Evolutionary conservation across 2,797 vertebrate species (phyloP).

Genomic region (Iguana delicatissima): DNA sequence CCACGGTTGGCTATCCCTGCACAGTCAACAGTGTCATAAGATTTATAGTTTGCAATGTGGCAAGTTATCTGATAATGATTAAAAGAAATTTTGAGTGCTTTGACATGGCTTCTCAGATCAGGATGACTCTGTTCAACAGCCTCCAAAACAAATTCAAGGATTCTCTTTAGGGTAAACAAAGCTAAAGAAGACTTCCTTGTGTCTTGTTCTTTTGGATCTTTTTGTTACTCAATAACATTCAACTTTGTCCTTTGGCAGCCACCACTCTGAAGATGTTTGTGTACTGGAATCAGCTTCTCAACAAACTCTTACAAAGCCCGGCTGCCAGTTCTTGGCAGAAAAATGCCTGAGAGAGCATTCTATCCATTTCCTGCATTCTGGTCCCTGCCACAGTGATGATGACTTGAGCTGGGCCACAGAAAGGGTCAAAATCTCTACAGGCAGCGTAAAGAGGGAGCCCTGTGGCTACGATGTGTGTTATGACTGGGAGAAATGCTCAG

Average conservation of each 20-base stretch:
- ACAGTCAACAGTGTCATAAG: too few species aligned
- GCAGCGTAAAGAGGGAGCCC: constrained; percentile 74
- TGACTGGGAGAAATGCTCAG: constrained; percentile 85
- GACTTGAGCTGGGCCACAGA: constrained; percentile 82
- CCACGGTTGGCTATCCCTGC: too few species aligned
- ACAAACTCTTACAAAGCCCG: constrained; percentile 76
- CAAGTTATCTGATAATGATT: neutral
- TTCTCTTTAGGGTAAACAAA: neutral
- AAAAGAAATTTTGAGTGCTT: neutral
- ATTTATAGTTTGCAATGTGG: neutral
- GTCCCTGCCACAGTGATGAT: constrained; percentile 64
- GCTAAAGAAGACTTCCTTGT: neutral
- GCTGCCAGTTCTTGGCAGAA: constrained; percentile 79
- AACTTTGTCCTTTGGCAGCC: constrained; percentile 65
- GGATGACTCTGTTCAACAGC: neutral
- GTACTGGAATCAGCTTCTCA: constrained; percentile 76
- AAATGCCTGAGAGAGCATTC: constrained; percentile 79
- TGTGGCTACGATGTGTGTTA: constrained; percentile 86
- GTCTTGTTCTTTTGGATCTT: neutral
- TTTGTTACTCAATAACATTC: constrained; percentile 23
- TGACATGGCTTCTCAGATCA: neutral
- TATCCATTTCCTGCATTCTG: constrained; percentile 76
- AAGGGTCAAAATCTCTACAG: constrained; percentile 76
- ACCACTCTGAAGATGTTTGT: constrained; percentile 77
- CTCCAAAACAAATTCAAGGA: neutral